These are phyloP conservation scores for Parotocinclus haroldoi DNA, from an alignment of 2,797 vertebrate genomes.

Conservation along the genomic window DNA sequence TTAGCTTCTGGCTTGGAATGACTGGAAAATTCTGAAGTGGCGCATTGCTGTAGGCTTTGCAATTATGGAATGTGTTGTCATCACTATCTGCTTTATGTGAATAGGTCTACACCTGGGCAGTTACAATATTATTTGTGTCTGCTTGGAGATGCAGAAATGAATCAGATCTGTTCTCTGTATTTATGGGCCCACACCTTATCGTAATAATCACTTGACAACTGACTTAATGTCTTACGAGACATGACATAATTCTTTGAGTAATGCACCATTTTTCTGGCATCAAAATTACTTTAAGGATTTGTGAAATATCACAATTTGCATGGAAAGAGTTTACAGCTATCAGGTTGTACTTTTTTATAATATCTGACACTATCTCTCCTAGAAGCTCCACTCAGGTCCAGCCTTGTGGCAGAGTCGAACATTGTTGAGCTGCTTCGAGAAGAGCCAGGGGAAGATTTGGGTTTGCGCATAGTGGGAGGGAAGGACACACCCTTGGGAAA, in stretches of 20 bases:
- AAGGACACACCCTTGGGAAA: constrained; percentile 91
- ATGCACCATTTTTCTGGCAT: neutral
- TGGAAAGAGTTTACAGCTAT: no score
- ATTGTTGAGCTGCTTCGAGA: constrained; percentile 83
- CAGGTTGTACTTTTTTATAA: neutral
- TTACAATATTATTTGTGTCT: constrained; percentile 16
- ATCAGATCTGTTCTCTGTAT: constrained; percentile 15
- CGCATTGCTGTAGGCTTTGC: constrained; percentile 43
- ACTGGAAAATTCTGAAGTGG: constrained; percentile 24
- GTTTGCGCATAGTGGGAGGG: constrained; percentile 88
- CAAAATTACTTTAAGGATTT: no score
- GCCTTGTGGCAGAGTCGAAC: constrained; percentile 84
- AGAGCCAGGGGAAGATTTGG: constrained; percentile 81
- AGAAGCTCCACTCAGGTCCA: constrained; percentile 82
- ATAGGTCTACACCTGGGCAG: constrained; percentile 36
- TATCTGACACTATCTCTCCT: constrained; percentile 1
- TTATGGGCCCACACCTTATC: constrained; percentile 38
- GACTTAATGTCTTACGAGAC: neutral
- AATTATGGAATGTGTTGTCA: constrained; percentile 34
- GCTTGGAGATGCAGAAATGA: constrained; percentile 42
- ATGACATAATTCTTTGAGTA: neutral
- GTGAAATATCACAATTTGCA: no score
- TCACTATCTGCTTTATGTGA: constrained; percentile 54
- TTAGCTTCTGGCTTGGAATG: neutral
- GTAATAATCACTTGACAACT: constrained; percentile 48